Conservation (phyloP, 2,797 vertebrate genomes). For the Girardinus metallicus region DNA sequence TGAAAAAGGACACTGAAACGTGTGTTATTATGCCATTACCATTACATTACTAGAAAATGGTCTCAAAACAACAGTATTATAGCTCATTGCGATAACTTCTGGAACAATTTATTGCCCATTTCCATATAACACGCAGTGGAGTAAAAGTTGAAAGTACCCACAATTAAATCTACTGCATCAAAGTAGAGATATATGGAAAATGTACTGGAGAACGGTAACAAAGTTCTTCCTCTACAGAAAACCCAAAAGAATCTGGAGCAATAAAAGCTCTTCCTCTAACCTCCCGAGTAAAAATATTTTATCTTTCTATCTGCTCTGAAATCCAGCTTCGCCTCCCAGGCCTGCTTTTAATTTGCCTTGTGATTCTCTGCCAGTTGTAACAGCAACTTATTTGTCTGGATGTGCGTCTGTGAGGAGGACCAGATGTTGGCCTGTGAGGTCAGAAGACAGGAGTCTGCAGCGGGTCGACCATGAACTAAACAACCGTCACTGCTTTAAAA, state of each 20-base stretch:
- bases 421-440: conserved; percentile 62
- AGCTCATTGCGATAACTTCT: no score
- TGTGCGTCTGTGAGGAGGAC: conserved; percentile 43
- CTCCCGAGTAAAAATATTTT: conserved; percentile 13
- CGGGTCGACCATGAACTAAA: conserved; percentile 60
- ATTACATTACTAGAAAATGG: no score
- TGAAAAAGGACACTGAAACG: no score
- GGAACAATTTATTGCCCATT: no score
- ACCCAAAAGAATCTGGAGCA: conserved; percentile 5
- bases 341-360: conserved; percentile 55
- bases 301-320: conserved; percentile 28
- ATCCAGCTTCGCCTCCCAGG: conserved; percentile 7
- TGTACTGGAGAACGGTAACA: no score
- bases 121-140: no score
- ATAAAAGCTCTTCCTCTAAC: conserved; percentile 10
- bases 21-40: no score
- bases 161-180: no score
- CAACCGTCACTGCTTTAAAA: conserved; percentile 27
- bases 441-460: conserved; percentile 53
- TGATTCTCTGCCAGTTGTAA: conserved; percentile 54
- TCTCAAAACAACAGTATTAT: no score
- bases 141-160: no score
- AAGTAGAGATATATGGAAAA: no score
- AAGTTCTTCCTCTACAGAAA: neutral
- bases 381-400: conserved; percentile 56